Evolutionary conservation across 2,888 invertebrate genomes (phyloP).

Genomic region (Allolobophora icterica): DNA sequence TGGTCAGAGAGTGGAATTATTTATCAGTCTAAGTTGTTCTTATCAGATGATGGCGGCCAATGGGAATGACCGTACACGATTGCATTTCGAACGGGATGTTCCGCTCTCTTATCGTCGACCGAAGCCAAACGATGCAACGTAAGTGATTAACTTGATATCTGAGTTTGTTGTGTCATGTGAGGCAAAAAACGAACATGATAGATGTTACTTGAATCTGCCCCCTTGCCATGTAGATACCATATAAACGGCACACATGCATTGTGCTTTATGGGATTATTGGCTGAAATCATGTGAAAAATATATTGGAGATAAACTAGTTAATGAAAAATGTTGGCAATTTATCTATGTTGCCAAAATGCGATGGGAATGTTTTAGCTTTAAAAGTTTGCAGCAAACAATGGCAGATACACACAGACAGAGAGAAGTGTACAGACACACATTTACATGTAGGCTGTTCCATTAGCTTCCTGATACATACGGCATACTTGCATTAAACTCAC

Average conservation of each 20-base stretch:
- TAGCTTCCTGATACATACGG: no score
- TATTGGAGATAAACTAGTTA: no score
- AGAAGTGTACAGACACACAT: no score
- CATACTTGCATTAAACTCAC: no score
- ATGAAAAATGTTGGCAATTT: no score
- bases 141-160: slow-evolving; percentile 65
- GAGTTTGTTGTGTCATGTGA: neutral
- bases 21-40: neutral
- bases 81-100: slow-evolving; percentile 82
- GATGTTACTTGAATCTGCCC: neutral
- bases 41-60: slow-evolving; percentile 73
- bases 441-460: no score
- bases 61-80: slow-evolving; percentile 79
- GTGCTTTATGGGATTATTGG: neutral
- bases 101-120: slow-evolving; percentile 84
- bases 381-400: no score
- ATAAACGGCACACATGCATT: neutral
- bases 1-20: neutral
- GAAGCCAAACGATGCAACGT: slow-evolving; percentile 79
- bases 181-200: neutral
- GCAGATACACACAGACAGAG: no score
- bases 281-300: neutral
- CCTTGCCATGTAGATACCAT: no score
- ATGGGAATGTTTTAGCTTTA: no score
- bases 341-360: no score